phyloP scores from a whole-genome alignment of 2,113 vertebrate species.

The Melierax canorus region DNA sequence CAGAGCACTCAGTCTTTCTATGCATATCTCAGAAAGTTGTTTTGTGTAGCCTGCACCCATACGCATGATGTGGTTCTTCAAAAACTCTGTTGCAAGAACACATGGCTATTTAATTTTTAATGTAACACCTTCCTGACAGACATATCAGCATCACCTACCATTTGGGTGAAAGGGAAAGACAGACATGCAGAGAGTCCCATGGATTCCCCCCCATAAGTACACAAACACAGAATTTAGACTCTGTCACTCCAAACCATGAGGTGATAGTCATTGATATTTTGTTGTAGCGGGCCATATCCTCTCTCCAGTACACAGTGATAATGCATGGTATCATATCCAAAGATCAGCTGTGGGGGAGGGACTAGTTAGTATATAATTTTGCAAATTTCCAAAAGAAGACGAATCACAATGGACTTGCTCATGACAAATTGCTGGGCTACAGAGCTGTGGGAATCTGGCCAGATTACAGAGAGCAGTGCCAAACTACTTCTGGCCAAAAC shows the following conservation, averaged over 20 bases:
- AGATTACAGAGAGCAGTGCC: not conserved
- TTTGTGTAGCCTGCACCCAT: not conserved
- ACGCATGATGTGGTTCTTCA: not conserved
- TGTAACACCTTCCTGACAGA: not conserved
- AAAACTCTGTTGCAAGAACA: not conserved
- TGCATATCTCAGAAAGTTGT: not conserved
- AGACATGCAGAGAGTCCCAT: not conserved
- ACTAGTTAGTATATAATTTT: not conserved
- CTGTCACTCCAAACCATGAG: not conserved
- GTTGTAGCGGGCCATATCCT: not conserved
- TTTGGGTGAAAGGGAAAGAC: not conserved
- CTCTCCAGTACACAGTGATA: not conserved
- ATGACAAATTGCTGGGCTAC: not conserved
- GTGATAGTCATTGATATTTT: not conserved
- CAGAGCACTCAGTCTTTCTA: not conserved
- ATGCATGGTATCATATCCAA: not conserved
- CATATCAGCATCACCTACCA: not conserved
- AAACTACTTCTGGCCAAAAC: not conserved
- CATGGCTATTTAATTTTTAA: not conserved
- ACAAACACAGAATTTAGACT: not conserved
- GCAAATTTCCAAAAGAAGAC: not conserved
- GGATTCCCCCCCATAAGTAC: not conserved
- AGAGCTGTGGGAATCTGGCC: not conserved
- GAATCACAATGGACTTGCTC: not conserved
- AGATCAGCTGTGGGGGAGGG: not conserved